Evolutionary conservation across 2,888 invertebrate species (phyloP).

Genomic region (Aspidapion aeneum): DNA sequence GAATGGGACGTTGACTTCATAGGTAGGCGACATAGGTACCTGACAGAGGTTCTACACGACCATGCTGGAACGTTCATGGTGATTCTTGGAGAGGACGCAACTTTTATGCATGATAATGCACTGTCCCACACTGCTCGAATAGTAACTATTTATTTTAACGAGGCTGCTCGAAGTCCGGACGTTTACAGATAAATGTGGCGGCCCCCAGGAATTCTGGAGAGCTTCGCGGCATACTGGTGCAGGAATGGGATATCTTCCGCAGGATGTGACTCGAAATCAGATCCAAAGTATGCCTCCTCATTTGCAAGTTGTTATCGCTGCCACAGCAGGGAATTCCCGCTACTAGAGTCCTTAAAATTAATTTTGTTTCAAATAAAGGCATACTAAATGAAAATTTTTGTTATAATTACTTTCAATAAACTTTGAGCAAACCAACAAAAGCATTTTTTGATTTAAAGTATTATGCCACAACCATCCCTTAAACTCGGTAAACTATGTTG

Average conservation of each 20-base stretch:
- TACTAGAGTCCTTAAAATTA: no score
- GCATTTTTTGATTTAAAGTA: not conserved
- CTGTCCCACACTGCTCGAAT: conserved; percentile 1
- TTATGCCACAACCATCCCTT: no score
- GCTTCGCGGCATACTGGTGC: conserved; percentile 26
- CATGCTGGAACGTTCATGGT: conserved; percentile 20
- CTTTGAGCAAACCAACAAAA: not conserved
- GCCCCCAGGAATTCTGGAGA: conserved; percentile 14
- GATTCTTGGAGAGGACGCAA: no score
- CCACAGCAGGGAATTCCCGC: not conserved
- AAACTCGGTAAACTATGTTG: no score
- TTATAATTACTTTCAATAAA: no score
- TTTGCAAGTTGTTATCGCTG: not conserved
- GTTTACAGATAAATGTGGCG: conserved; percentile 12
- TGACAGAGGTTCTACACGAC: conserved; percentile 25
- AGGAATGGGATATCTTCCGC: conserved; percentile 26
- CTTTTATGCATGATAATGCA: conserved; percentile 9
- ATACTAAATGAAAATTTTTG: no score
- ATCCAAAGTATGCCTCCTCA: no score
- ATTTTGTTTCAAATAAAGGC: no score
- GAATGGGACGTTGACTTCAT: no score
- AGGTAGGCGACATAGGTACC: conserved; percentile 27
- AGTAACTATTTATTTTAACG: conserved; percentile 1
- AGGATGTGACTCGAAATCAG: no score
- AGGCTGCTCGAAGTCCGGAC: conserved; percentile 5